Evolutionary conservation across 2,888 invertebrate genomes (phyloP), one percentile per base, ranked within the genome.

Genomic region (Caenorhabditis sp.): DNA sequence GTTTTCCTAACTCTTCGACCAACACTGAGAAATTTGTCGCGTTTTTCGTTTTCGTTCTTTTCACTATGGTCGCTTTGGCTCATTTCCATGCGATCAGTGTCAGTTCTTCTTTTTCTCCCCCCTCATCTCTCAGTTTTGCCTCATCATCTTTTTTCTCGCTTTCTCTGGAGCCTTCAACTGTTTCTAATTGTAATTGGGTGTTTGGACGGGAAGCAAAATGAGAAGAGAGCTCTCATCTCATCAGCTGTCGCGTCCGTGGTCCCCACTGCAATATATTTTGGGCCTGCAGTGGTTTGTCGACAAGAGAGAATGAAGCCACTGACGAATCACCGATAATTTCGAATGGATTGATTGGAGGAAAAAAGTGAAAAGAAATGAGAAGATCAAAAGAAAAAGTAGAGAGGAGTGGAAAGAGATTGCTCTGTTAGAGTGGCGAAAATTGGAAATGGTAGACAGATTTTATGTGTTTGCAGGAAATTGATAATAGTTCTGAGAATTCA

Each of bases 181-280:
- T 79, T 79, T 79, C 79, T 79, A 79, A 79, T 79, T 79, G 79
- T 79, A 79, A 79, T 79, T 79, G 70, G 79, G 70, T 79, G 79
- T 79, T 70, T 70, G 64, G 63, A 70, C 54, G 70, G 58, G 41
- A 44, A 22, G 31, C 31, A 16, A 28, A 58, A 56, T 51, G 31
- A 24, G 41, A 24, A 22, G 61, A 41, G 3, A 24, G 22, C 41
- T n/a, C n/a, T 61, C 63, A 44, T 69, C 56, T 24, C 54, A 79
- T 79, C 79, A 79, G 79, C 79, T 79, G 70, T 79, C 79, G 47
- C 47, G 47, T 47, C 47, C 47, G 7, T 19, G 19, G 22, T 61
- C 41, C 35, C 38, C 6, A 26, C 31, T 47, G 59, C 70, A 35
- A 79, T 63, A 63, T 77, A 69, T 69, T 63, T 69, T 51, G n/a